Evolutionary conservation across 2,888 invertebrate genomes (phyloP), one percentile per base, ranked within the genome.

Genomic region (Synergus umbraculus): DNA sequence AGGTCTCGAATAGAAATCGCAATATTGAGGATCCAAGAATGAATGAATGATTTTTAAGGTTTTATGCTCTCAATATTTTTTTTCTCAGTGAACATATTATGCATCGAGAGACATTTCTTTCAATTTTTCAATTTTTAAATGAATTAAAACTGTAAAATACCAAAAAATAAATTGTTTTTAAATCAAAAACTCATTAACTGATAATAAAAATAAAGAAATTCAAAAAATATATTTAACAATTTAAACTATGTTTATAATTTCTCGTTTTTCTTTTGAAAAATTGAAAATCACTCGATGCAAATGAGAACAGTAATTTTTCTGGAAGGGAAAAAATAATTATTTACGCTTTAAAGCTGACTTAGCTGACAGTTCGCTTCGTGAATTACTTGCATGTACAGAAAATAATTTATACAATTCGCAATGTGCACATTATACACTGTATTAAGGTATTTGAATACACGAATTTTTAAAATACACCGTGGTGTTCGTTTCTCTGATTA

Each of bases 341-440:
- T 63, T 63, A 63, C 22, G 13, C 63, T 63, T 12, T 22, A 63
- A 63, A 22, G 22, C 63, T 63, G 63, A 63, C 29, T 29, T 7
- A 22, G 22, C 63, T 63, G 63, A 63, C 63, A 63, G 7, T 29
- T 63, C 63, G 10, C 63, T 63, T 63, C 63, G 63, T 63, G 63
- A 63, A 63, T 63, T 63, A 63, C 29, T 63, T 63, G 63, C 63
- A 63, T 63, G 63, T 63, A 63, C 63, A 63, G 63, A 63, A 63
- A 63, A 63, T 22, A 63, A 63, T 4, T 63, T 29, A 63, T 29
- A 63, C 13, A 22, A 29, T 63, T 63, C 29, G 63, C 63, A 63
- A 63, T 63, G 63, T 63, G 63, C 63, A 63, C 63, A 63, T 29
- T 63, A 63, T 29, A 63, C 63, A 63, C 63, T 63, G 63, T 63